Percentiles rank a stretch among this genome's conserved stretches.
Evolutionary conservation across 2,113 vertebrate genomes (phyloP).

Genomic region (Cnemophilus loriae): DNA sequence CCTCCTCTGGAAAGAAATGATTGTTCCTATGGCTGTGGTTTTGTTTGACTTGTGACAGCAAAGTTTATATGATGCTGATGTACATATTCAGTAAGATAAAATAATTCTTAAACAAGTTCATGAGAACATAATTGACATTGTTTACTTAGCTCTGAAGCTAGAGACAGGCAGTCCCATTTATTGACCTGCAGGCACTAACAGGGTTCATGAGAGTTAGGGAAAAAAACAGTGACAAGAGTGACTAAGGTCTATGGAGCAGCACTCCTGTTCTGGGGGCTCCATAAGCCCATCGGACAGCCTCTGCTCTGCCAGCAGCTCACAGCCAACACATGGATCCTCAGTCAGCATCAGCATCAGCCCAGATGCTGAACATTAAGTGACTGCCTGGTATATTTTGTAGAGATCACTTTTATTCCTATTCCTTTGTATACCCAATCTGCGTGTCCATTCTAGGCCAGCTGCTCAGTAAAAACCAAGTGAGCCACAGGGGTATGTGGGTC

Average conservation of each 20-base stretch:
- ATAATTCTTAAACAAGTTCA: background rate
- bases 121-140: background rate
- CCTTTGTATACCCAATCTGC: background rate
- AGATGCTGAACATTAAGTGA: background rate
- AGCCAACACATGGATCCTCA: background rate
- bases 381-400: background rate
- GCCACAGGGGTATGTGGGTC: fast-evolving
- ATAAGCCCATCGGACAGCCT: background rate
- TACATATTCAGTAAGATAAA: background rate
- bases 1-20: background rate
- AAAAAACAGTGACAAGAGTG: background rate
- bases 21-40: background rate
- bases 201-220: background rate
- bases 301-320: background rate
- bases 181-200: background rate
- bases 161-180: background rate
- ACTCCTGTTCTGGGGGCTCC: background rate
- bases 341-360: background rate
- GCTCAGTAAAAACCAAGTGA: background rate
- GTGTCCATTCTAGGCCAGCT: background rate
- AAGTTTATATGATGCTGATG: background rate
- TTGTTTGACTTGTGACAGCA: background rate
- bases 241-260: background rate
- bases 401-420: background rate
- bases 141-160: background rate